Evolutionary conservation across 1,140 invertebrate species (phyloP), one percentile per base, ranked within the genome.

Genomic region (Saccostrea cuccullata): DNA sequence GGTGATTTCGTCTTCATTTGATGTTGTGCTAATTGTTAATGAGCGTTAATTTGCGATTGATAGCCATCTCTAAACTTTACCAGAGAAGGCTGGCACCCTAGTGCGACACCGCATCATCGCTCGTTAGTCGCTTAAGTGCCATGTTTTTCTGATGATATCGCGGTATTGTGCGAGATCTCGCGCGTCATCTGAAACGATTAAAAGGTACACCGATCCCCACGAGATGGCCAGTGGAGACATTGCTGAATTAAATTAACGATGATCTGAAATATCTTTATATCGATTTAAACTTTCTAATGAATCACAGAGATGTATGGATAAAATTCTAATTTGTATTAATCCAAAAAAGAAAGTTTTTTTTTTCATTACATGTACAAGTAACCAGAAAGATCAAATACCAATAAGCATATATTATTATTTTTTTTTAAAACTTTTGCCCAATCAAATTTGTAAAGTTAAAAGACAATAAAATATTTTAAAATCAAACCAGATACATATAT

Each of bases 1-100:
- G 70, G 26, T 77, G 70, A 77, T 77, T 77, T 77, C 70, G 23
- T 77, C 70, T 77, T 77, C 70, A 77, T 77, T 77, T 77, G 70
- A 77, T 77, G 70, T 77, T 77, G 70, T 77, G 70, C 26, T 77
- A 77, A 77, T 77, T 77, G 70, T 77, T 77, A 77, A 77, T 77
- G 26, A 77, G 70, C 30, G 70, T 77, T 77, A 77, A 77, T 77
- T 77, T 30, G 12, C 26, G 70, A 36, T 77, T 77, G 30, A 77
- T 77, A 77, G 4, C 30, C 70, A 77, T 77, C 70, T 77, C 70
- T 77, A 77, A 77, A 5, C 26, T 26, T 36, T 77, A 40, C 11
- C 30, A 30, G 70, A 26, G 70, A 26, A 40, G 5, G 26, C 70
- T 26, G 70, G 26, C 26, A 77, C 12, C 70, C 70, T 30, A 17